Percentiles rank a stretch among this genome's conserved stretches.
phyloP scores from a whole-genome alignment of 2,888 invertebrate species.

The Ectemnius lituratus region DNA sequence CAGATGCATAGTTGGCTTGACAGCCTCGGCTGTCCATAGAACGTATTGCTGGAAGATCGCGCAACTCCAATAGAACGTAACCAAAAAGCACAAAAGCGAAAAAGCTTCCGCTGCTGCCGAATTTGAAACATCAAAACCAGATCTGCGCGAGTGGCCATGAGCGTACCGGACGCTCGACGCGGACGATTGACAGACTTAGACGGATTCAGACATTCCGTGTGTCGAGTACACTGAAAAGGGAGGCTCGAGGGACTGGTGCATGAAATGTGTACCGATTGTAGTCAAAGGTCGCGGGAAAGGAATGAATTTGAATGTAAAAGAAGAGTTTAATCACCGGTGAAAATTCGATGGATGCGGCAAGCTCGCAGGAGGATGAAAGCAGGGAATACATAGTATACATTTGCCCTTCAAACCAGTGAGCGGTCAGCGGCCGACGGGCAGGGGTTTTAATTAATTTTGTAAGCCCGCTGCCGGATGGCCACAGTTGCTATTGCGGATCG shows the following conservation, averaged over 20 bases:
- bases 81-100: too few relatives aligned
- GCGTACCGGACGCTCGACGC: too few relatives aligned
- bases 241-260: too few relatives aligned
- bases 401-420: constrained; percentile 24
- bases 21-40: too few relatives aligned
- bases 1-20: too few relatives aligned
- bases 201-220: neutral
- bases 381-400: constrained; percentile 37
- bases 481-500: constrained; percentile 45
- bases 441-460: constrained; percentile 73
- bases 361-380: neutral
- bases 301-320: constrained; percentile 18
- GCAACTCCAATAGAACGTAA: too few relatives aligned
- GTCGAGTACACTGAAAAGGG: too few relatives aligned
- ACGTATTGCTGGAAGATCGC: too few relatives aligned
- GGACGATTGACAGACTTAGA: constrained; percentile 20
- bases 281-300: constrained; percentile 23
- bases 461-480: constrained; percentile 54
- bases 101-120: too few relatives aligned
- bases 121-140: too few relatives aligned
- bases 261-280: neutral
- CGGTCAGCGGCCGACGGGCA: constrained; percentile 58
- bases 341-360: neutral
- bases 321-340: constrained; percentile 4
- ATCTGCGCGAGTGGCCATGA: too few relatives aligned